These are phyloP conservation scores for Synergus laeviventris DNA, from an alignment of 2,888 invertebrate species.

Conservation along the genomic window DNA sequence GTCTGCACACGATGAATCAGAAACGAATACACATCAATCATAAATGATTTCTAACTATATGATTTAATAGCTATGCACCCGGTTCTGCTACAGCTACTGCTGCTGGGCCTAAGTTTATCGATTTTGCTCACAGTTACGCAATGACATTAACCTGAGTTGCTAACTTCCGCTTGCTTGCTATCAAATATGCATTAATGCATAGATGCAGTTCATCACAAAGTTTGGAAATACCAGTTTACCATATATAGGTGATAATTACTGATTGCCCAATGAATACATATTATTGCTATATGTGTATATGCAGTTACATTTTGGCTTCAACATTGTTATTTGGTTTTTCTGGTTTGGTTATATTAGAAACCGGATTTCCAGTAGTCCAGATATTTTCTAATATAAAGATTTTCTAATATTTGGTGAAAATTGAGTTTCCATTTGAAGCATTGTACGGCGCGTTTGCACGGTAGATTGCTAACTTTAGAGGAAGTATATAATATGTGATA, in stretches of 20 bases:
- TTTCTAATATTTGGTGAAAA: neutral
- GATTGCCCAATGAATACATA: neutral
- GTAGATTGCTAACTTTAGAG: neutral
- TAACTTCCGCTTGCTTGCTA: neutral
- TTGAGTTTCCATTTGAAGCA: neutral
- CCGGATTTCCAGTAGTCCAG: no score
- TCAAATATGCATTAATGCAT: neutral
- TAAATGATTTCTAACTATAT: neutral
- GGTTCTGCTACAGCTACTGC: conserved; percentile 12
- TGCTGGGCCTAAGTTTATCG: conserved; percentile 35
- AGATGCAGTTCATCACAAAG: neutral
- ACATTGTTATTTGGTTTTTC: no score
- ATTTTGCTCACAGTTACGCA: conserved; percentile 1
- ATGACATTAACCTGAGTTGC: neutral
- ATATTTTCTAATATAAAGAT: no score
- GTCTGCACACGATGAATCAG: neutral
- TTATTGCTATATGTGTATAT: no score
- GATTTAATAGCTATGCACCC: neutral
- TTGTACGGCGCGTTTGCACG: neutral
- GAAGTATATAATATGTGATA: neutral
- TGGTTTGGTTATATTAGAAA: no score
- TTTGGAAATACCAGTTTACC: neutral
- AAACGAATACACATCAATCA: neutral
- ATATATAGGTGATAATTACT: neutral
- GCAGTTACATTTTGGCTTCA: no score